These are phyloP conservation scores for Cololabis saira DNA, from an alignment of 2,113 vertebrate species.

Conservation along the genomic window DNA sequence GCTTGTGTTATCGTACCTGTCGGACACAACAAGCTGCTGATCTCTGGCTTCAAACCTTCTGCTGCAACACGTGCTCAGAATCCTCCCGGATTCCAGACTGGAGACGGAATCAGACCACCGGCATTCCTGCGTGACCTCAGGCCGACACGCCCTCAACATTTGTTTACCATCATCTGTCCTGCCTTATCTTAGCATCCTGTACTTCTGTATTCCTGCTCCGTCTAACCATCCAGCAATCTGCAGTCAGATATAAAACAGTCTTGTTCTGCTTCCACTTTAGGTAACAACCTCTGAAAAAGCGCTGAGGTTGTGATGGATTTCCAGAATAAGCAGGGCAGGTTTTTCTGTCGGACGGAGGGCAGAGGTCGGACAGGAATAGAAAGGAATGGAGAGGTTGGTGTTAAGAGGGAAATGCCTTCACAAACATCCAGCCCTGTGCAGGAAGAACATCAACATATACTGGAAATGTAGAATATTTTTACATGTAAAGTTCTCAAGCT, in stretches of 20 bases:
- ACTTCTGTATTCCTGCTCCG: neutral
- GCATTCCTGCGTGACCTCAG: constrained; percentile 71
- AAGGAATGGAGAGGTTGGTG: constrained; percentile 38
- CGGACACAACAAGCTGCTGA: no score
- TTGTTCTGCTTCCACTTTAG: neutral
- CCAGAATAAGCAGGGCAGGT: neutral
- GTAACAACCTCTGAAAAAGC: constrained; percentile 2
- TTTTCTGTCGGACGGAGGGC: constrained; percentile 5
- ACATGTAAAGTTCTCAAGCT: no score
- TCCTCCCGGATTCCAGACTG: constrained; percentile 54
- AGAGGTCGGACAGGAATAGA: constrained; percentile 49
- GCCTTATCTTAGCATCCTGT: neutral
- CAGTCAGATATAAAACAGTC: neutral
- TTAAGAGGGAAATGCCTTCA: constrained; percentile 24
- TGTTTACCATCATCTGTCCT: constrained; percentile 54
- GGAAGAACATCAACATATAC: neutral
- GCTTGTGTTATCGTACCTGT: no score
- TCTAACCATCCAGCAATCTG: neutral
- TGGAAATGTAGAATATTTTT: no score
- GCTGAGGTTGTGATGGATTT: constrained; percentile 17
- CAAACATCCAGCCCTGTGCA: constrained; percentile 1
- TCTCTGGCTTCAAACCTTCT: constrained; percentile 19
- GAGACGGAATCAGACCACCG: constrained; percentile 55
- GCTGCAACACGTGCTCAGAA: constrained; percentile 60
- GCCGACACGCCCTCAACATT: constrained; percentile 63